A percentile compares a stretch with the other conserved stretches of the same genome.
phyloP scores from a whole-genome alignment of 2,888 invertebrate genomes.

The Aricia artaxerxes region DNA sequence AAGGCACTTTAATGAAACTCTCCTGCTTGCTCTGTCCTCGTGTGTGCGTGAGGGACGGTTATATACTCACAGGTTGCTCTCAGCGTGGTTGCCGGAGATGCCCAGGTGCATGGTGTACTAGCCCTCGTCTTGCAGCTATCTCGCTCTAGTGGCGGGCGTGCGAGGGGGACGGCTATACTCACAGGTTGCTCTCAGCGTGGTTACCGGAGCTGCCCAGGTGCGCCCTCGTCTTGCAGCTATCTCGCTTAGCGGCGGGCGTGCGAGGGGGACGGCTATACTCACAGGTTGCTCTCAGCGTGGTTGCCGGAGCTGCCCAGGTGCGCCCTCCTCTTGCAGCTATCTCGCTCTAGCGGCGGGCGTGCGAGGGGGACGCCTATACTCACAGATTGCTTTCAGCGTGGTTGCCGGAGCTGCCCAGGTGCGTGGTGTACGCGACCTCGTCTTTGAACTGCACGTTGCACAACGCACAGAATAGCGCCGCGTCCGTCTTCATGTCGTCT shows the following conservation, averaged over 20 bases:
- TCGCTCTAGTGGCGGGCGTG: not conserved
- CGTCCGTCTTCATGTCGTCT: conserved; percentile 42
- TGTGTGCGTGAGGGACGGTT: too few species aligned
- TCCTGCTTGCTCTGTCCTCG: too few species aligned
- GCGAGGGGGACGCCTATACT: conserved; percentile 44
- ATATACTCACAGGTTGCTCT: conserved; percentile 58
- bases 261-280: conserved; percentile 43
- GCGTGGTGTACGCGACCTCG: conserved; percentile 58
- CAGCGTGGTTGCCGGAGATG: conserved; percentile 66
- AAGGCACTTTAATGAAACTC: too few species aligned
- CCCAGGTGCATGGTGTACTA: conserved; percentile 60
- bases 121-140: not conserved
- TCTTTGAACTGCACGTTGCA: conserved; percentile 63
- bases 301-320: conserved; percentile 70
- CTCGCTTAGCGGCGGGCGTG: not conserved
- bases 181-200: conserved; percentile 62
- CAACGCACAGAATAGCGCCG: conserved; percentile 60
- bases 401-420: conserved; percentile 68
- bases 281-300: conserved; percentile 62
- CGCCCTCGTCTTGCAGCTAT: conserved; percentile 53
- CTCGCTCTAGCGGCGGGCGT: not conserved
- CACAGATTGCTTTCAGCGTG: conserved; percentile 62
- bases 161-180: conserved; percentile 44
- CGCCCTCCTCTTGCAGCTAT: conserved; percentile 52
- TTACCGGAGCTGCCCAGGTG: conserved; percentile 70